A percentile compares a stretch with the other conserved stretches of the same genome.
These are phyloP conservation scores for Eucriotettix oculatus DNA, from an alignment of 2,888 invertebrate species.

Conservation along the genomic window DNA sequence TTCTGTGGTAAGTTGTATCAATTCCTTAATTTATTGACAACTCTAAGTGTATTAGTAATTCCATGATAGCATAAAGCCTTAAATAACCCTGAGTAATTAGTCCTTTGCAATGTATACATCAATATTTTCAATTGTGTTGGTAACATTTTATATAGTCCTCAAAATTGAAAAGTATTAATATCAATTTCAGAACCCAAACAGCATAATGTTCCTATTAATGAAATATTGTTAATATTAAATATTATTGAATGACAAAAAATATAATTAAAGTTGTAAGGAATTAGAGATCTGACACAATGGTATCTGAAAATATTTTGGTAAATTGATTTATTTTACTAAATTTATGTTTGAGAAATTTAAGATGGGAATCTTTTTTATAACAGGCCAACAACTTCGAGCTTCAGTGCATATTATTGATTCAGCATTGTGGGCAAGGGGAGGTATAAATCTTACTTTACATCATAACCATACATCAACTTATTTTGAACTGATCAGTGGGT, in stretches of 20 bases:
- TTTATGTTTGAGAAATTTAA: background rate
- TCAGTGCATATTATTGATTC: background rate
- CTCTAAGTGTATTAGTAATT: no score
- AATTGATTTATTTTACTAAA: background rate
- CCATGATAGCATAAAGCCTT: no score
- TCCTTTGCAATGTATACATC: background rate
- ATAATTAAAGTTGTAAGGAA: no score
- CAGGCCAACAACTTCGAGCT: background rate
- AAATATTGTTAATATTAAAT: no score
- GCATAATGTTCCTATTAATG: no score
- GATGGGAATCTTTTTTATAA: background rate
- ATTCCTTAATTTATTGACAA: background rate
- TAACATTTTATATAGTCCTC: no score
- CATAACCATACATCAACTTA: background rate
- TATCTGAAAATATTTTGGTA: no score
- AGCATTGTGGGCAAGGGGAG: background rate
- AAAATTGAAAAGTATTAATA: no score
- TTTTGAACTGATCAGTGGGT: background rate
- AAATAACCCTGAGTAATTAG: no score
- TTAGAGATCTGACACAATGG: no score
- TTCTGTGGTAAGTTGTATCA: constrained; percentile 32
- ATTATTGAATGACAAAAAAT: no score
- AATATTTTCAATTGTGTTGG: background rate
- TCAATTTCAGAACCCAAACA: no score
- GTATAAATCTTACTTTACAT: background rate